Evolutionary conservation across 1,140 invertebrate species (phyloP), one percentile per base, ranked within the genome.

Genomic region (Brachystomella parvula): DNA sequence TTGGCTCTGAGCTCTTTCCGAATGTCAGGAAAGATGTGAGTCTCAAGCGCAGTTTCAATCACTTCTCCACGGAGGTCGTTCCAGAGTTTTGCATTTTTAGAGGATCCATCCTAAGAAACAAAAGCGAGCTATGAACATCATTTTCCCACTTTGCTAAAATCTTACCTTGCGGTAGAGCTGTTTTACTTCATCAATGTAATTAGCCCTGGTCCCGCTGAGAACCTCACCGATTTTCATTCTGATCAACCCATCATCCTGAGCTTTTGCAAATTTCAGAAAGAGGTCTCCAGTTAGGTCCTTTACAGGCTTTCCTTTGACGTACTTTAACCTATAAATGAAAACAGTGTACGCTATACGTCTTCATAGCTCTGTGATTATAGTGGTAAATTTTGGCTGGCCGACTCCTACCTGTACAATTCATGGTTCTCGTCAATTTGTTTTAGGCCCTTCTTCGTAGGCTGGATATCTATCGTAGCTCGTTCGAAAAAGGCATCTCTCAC

Each of bases 91-190:
- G 97, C 95, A 71, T 89, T 88, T 72, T 94, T 92, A 73, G 90
- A 94, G 77, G 96, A 98, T 77, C 98, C 96, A 80, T 99, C 96
- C 82, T 89, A 75, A n/a, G n/a, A n/a, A n/a, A n/a, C n/a, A n/a
- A n/a, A n/a, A n/a, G n/a, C n/a, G n/a, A n/a, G n/a, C n/a, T n/a
- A 30, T 12, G 26, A 35, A 15, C 64, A 60, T 69, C 35, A 28
- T 66, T 33, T 64, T 57, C 31, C 58, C 57, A 32, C 31, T 56
- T 53, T 31, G 21, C 21, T 29, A 2, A 32, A 24, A 58, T 69
- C 61, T 26, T 28, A 87, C 86, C 75, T 86, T 85, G 67, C 90
- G 87, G 76, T 94, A 97, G 0, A 97, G 79, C 66, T 92, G 87
- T 73, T 94, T 92, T 44, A 93, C 86, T 80, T 98, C 94, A 63